Conservation (phyloP, 2,113 vertebrate genomes). For the Rhinopomastus cyanomelas region DNA sequence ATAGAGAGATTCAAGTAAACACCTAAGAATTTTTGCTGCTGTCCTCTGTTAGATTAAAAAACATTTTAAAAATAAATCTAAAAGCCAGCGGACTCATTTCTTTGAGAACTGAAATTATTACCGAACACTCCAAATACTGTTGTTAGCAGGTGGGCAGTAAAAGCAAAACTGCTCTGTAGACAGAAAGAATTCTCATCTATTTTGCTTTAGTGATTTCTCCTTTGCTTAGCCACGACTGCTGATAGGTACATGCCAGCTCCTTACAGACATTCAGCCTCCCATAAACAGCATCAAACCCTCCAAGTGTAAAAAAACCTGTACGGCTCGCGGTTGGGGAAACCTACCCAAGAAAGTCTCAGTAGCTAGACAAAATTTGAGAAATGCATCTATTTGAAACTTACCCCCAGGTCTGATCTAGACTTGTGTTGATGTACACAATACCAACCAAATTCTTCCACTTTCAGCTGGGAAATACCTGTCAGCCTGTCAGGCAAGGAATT, state of each 20-base stretch:
- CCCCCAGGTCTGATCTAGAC: constrained; percentile 37
- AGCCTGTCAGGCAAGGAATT: constrained; percentile 24
- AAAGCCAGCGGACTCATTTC: background rate
- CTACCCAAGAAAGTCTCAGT: constrained; percentile 48
- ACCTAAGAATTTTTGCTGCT: constrained; percentile 19
- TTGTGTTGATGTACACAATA: constrained; percentile 38
- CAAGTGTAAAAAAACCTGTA: constrained; percentile 33
- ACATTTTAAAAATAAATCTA: background rate
- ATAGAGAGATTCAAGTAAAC: constrained; percentile 1
- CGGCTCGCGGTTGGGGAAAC: constrained; percentile 23
- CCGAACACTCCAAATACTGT: background rate
- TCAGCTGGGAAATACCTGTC: constrained; percentile 50
- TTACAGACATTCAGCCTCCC: constrained; percentile 57
- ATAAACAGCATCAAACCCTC: constrained; percentile 51
- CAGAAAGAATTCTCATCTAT: background rate
- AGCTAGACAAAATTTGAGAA: constrained; percentile 47
- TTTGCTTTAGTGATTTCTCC: constrained; percentile 41
- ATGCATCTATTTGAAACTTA: constrained; percentile 42
- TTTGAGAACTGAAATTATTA: constrained; percentile 21
- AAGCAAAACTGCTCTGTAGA: background rate
- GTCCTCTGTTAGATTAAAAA: background rate
- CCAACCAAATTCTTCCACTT: constrained; percentile 34
- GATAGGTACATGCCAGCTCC: constrained; percentile 48
- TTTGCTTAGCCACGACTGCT: constrained; percentile 32
- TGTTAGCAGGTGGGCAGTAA: background rate